Evolutionary conservation across 92 coral and sea anemone genomes (phyloP).

Genomic region (Chrysogorgia sp.): DNA sequence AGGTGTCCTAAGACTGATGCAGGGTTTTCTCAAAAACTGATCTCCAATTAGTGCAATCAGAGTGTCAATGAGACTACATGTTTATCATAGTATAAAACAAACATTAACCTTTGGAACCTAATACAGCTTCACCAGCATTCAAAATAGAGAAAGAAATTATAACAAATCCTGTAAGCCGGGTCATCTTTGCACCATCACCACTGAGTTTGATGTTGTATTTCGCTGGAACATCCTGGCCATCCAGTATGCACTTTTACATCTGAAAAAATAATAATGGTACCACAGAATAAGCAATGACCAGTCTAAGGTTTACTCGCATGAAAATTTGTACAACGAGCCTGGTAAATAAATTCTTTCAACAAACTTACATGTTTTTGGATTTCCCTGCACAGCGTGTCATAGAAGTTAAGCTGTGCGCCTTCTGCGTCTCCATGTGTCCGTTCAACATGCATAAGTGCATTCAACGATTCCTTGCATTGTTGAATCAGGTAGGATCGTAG

Average conservation of each 20-base stretch:
- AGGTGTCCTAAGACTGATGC: conserved; percentile 4
- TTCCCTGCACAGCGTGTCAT: conserved; percentile 22
- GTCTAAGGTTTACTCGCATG: conserved; percentile 29
- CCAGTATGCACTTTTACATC: conserved; percentile 30
- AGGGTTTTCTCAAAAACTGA: conserved; percentile 17
- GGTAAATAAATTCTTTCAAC: conserved; percentile 18
- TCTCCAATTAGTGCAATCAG: conserved; percentile 2
- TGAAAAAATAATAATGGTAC: conserved; percentile 11
- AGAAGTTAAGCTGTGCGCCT: conserved; percentile 28
- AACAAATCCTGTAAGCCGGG: conserved; percentile 15
- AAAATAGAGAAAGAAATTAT: conserved; percentile 9
- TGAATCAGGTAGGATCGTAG: conserved; percentile 22
- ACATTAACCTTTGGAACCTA: conserved; percentile 33
- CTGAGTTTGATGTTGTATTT: conserved; percentile 18
- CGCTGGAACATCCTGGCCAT: conserved; percentile 28
- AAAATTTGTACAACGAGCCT: conserved; percentile 24
- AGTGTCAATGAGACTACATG: conserved; percentile 2
- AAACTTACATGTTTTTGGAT: conserved; percentile 41
- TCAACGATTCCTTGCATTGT: conserved; percentile 25
- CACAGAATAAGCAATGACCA: conserved; percentile 27
- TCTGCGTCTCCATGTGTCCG: conserved; percentile 29
- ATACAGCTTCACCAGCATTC: conserved; percentile 27
- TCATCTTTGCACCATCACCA: conserved; percentile 9
- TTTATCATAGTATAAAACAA: conserved; percentile 26
- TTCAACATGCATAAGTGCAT: conserved; percentile 21